These are phyloP conservation scores for Istiophorus platypterus DNA, from an alignment of 2,113 vertebrate genomes.

Conservation along the genomic window DNA sequence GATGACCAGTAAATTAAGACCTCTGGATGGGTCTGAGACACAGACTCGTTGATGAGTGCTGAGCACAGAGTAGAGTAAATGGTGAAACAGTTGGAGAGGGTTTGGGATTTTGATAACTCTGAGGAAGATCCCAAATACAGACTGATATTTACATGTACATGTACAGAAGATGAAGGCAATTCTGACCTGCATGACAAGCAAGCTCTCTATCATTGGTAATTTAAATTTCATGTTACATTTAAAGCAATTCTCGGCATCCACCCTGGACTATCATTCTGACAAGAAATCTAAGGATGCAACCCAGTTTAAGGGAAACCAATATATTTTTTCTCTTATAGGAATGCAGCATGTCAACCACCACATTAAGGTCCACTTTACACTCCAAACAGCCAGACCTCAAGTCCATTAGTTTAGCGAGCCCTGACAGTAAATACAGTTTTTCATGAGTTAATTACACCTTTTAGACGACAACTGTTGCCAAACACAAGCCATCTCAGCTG, in stretches of 20 bases:
- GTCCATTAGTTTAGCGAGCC: slow-evolving; percentile 71
- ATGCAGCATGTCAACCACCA: slow-evolving; percentile 61
- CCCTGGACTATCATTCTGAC: not conserved
- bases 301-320: slow-evolving; percentile 23
- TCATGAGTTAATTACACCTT: slow-evolving; percentile 79
- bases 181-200: not conserved
- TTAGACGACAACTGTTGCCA: slow-evolving; percentile 76
- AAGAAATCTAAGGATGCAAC: slow-evolving; percentile 36
- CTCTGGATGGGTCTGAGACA: slow-evolving; percentile 45
- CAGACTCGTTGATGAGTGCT: slow-evolving; percentile 21
- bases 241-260: not conserved
- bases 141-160: slow-evolving; percentile 25
- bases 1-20: slow-evolving; percentile 81
- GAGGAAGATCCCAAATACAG: slow-evolving; percentile 13
- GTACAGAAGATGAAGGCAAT: not conserved
- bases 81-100: slow-evolving; percentile 59
- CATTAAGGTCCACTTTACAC: slow-evolving; percentile 74
- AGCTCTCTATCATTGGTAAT: not conserved
- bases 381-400: slow-evolving; percentile 72
- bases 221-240: not conserved
- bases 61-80: slow-evolving; percentile 35
- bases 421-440: slow-evolving; percentile 79
- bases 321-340: slow-evolving; percentile 45
- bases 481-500: slow-evolving; percentile 82
- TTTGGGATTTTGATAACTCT: slow-evolving; percentile 36